These are phyloP conservation scores for Luffia ferchaultella DNA, from an alignment of 2,888 invertebrate genomes.

Conservation along the genomic window DNA sequence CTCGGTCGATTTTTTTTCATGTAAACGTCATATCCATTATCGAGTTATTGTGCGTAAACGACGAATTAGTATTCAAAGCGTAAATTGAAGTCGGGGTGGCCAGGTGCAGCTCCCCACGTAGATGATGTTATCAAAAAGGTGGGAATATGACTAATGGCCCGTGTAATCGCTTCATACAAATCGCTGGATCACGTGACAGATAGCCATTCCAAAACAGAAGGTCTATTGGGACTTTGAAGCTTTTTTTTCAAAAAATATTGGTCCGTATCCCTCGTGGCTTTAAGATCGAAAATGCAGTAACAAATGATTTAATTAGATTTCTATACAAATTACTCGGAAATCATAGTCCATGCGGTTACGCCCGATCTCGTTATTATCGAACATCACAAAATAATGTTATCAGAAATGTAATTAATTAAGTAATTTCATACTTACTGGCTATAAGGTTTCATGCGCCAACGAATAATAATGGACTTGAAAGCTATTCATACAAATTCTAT, in stretches of 20 bases:
- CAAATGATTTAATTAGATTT: background rate
- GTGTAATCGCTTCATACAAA: conserved; percentile 53
- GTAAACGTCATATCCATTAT: background rate
- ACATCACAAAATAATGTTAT: no score
- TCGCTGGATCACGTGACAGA: conserved; percentile 51
- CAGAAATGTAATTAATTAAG: background rate
- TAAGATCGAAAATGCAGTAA: background rate
- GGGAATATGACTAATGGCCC: conserved; percentile 59
- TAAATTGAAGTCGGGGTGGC: background rate
- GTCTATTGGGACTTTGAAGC: background rate
- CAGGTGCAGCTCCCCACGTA: conserved; percentile 1
- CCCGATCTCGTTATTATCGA: background rate
- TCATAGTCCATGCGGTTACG: background rate
- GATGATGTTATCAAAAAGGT: conserved; percentile 23
- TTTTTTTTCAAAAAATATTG: background rate
- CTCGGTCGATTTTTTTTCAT: background rate
- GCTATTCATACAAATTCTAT: background rate
- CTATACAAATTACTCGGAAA: no score
- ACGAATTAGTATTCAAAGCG: background rate
- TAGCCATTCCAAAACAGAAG: conserved; percentile 26
- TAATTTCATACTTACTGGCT: background rate
- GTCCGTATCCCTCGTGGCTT: no score
- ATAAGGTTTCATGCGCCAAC: no score
- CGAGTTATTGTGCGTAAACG: background rate
- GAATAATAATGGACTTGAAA: no score